These are phyloP conservation scores for Antheraea assamensis DNA, from an alignment of 2,888 invertebrate species.

Conservation along the genomic window DNA sequence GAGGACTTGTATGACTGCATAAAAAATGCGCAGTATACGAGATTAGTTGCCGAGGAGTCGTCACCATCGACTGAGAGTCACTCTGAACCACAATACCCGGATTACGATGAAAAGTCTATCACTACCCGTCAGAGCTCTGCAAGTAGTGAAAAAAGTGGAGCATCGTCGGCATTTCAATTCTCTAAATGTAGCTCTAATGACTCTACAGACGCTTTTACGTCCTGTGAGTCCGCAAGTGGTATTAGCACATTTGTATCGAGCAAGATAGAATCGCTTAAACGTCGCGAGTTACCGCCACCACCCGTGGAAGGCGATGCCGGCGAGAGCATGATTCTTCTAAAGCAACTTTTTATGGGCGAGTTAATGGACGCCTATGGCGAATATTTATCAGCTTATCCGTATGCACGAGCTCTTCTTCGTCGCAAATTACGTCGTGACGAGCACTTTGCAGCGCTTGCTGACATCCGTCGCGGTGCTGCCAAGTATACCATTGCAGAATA, in stretches of 20 bases:
- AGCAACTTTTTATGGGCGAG: constrained; percentile 84
- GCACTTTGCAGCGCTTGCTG: constrained; percentile 85
- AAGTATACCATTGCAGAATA: constrained; percentile 84
- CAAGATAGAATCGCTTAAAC: constrained; percentile 62
- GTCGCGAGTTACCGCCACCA: constrained; percentile 67
- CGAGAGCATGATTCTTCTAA: constrained; percentile 73
- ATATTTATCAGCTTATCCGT: constrained; percentile 83
- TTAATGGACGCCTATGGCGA: constrained; percentile 86
- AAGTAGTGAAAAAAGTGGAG: constrained; percentile 74
- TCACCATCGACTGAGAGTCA: constrained; percentile 72
- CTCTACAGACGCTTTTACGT: constrained; percentile 72
- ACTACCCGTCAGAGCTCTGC: constrained; percentile 73
- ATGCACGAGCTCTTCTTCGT: constrained; percentile 83
- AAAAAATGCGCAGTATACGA: constrained; percentile 71
- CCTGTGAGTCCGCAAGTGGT: constrained; percentile 76
- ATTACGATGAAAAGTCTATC: constrained; percentile 70
- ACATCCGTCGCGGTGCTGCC: constrained; percentile 85
- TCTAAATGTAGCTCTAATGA: constrained; percentile 78
- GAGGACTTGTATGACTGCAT: constrained; percentile 79
- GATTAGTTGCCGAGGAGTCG: constrained; percentile 66
- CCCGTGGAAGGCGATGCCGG: constrained; percentile 57
- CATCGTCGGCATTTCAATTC: constrained; percentile 77
- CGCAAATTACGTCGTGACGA: constrained; percentile 84
- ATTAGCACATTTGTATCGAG: constrained; percentile 68
- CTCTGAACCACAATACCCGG: constrained; percentile 72